A percentile compares a stretch with the other conserved stretches of the same genome.
These are phyloP conservation scores for Galerucella calmariensis DNA, from an alignment of 2,888 invertebrate genomes.

Conservation along the genomic window DNA sequence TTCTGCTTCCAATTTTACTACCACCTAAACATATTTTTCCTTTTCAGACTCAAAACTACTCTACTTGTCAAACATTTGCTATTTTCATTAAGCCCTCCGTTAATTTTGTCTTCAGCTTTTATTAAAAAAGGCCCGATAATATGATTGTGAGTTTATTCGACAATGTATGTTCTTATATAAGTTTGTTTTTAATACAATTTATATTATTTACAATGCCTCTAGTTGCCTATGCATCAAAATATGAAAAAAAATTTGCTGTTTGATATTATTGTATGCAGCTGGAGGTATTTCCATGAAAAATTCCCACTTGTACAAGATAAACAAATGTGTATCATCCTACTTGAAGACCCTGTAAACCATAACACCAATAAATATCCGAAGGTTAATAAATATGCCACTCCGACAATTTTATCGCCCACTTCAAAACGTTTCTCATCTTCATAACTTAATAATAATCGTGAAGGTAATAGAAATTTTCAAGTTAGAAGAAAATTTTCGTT, in stretches of 20 bases:
- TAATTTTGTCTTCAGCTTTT: too few relatives aligned
- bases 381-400: constrained; percentile 55
- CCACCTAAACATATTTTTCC: too few relatives aligned
- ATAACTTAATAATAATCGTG: not conserved
- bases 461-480: not conserved
- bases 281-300: constrained; percentile 19
- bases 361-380: constrained; percentile 49
- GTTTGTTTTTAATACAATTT: too few relatives aligned
- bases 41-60: too few relatives aligned
- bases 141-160: too few relatives aligned
- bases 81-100: too few relatives aligned
- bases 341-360: constrained; percentile 52
- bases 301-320: constrained; percentile 42
- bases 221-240: not conserved
- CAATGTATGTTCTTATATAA: too few relatives aligned
- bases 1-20: too few relatives aligned
- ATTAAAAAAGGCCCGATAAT: too few relatives aligned
- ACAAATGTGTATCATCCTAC: constrained; percentile 53
- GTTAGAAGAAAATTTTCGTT: not conserved
- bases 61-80: too few relatives aligned
- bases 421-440: constrained; percentile 35
- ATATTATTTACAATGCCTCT: not conserved
- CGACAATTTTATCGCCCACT: constrained; percentile 54
- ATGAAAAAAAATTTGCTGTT: not conserved
- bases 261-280: not conserved